Evolutionary conservation across 2,113 vertebrate species (phyloP).

Genomic region (Acanthisitta chloris): DNA sequence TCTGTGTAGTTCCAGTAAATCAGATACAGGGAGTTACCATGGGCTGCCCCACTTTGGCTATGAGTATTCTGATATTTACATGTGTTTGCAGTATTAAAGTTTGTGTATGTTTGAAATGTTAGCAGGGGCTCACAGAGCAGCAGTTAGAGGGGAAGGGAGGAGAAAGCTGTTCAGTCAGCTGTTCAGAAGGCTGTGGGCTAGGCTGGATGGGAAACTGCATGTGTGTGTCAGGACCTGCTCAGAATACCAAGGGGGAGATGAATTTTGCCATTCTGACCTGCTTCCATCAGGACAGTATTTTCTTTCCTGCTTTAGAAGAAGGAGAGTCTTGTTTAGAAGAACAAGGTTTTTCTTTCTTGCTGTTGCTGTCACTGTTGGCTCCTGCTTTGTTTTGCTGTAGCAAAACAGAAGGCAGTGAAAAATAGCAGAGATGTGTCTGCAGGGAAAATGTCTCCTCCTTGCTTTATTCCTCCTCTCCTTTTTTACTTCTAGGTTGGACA

Average conservation of each 20-base stretch:
- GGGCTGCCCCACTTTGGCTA: not conserved
- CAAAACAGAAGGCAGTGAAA: not conserved
- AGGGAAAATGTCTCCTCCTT: not conserved
- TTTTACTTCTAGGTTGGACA: not conserved
- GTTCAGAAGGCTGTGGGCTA: not conserved
- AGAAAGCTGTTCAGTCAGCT: not conserved
- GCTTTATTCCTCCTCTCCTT: not conserved
- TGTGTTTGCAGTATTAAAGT: rapidly evolving
- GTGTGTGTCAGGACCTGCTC: not conserved
- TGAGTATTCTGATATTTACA: not conserved
- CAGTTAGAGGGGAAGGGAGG: not conserved
- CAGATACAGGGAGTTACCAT: not conserved
- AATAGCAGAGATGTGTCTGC: not conserved
- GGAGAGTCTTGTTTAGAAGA: not conserved
- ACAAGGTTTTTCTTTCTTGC: not conserved
- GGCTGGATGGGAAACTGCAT: not conserved
- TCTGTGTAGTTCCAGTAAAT: not conserved
- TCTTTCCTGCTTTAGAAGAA: not conserved
- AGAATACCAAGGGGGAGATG: not conserved
- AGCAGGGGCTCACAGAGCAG: not conserved
- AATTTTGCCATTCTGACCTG: not conserved
- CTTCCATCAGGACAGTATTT: not conserved
- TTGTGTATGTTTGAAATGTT: not conserved
- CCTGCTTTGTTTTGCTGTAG: not conserved
- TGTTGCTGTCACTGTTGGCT: conserved; percentile 11